These are phyloP conservation scores for Rhingia campestris DNA, from an alignment of 2,888 invertebrate genomes.

Conservation along the genomic window DNA sequence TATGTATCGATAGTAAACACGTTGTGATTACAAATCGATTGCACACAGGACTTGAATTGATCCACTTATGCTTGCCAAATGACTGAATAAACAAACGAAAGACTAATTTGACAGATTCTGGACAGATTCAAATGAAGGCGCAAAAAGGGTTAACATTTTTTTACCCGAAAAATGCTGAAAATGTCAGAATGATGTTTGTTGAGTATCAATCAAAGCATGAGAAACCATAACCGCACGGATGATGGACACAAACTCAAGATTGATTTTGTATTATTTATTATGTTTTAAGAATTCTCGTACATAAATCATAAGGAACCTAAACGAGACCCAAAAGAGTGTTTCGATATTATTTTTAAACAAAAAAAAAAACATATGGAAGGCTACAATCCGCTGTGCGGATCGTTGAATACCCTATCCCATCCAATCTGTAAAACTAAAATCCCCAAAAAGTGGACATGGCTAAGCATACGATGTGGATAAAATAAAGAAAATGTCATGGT, in stretches of 20 bases:
- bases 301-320: constrained; percentile 80
- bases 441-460: too few species aligned
- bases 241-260: constrained; percentile 79
- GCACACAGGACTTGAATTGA: too few species aligned
- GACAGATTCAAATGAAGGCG: constrained; percentile 34
- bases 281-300: constrained; percentile 78
- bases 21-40: neutral
- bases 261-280: constrained; percentile 79
- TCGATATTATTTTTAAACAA: neutral
- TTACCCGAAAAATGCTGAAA: constrained; percentile 1
- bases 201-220: constrained; percentile 44
- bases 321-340: constrained; percentile 33
- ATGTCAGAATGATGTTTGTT: constrained; percentile 22
- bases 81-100: constrained; percentile 19
- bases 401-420: too few species aligned
- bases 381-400: too few species aligned
- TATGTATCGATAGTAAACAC: too few species aligned
- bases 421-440: too few species aligned
- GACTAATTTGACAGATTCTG: constrained; percentile 65
- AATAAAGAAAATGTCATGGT: too few species aligned
- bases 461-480: too few species aligned
- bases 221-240: constrained; percentile 50
- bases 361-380: too few species aligned
- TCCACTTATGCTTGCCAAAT: too few species aligned
- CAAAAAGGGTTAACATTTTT: constrained; percentile 5